Evolutionary conservation across 2,113 vertebrate genomes (phyloP).

Genomic region (Urocolius indicus): DNA sequence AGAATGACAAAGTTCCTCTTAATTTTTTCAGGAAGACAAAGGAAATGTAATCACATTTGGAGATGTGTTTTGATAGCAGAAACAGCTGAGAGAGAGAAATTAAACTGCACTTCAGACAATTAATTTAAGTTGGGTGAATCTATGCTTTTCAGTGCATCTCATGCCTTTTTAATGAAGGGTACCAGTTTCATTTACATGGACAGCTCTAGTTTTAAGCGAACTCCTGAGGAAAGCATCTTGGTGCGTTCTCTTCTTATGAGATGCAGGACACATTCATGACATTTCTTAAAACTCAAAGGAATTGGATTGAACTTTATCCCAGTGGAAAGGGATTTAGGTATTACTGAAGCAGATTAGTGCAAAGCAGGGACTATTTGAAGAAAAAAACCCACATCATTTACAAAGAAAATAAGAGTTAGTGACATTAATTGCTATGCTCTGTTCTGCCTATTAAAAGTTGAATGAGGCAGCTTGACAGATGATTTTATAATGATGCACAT

Average conservation of each 20-base stretch:
- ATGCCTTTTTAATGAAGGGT: background rate
- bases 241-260: background rate
- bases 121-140: background rate
- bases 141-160: background rate
- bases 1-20: background rate
- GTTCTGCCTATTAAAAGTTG: conserved; percentile 35
- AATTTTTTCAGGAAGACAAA: background rate
- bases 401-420: conserved; percentile 35
- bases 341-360: background rate
- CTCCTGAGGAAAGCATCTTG: background rate
- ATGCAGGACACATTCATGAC: background rate
- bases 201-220: background rate
- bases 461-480: background rate
- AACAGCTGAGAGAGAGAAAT: background rate
- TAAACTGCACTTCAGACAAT: background rate
- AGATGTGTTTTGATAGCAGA: background rate
- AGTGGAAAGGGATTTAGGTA: background rate
- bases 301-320: background rate
- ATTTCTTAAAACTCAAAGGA: background rate
- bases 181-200: background rate
- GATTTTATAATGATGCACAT: background rate
- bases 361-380: background rate
- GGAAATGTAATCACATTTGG: background rate
- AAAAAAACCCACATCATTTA: background rate
- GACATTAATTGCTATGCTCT: conserved; percentile 32